Base-by-base conservation (phyloP, 2,113 vertebrate genomes). In the Laticauda laticaudata region DNA sequence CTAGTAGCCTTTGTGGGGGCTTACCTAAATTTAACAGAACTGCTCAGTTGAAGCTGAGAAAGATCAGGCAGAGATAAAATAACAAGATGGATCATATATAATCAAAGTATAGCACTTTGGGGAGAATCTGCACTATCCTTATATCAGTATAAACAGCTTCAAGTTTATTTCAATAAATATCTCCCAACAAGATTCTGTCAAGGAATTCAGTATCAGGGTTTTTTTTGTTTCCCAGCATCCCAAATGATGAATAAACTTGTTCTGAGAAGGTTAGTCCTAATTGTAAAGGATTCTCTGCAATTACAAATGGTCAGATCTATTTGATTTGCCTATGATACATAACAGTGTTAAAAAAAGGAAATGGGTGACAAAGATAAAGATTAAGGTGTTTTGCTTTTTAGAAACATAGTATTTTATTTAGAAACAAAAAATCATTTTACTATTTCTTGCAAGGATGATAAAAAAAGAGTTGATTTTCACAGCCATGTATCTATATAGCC, bases 131-230 rank as follows among this genome's bases (percentile, higher is more conserved):
- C 55, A 88, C 64, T 90, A 94, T 94, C 54, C 92, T 95, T 93
- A 24, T 95, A 94, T 91, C 93, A 94, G 91, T 92, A 59, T 94
- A 94, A 94, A 93, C 3, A 87, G 95, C 94, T 92, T 96, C 97
- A 92, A 89, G 61, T 95, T 97, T 96, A 97, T 97, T 97, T 96
- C 94, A 96, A 97, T 94, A 95, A 97, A 96, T 96, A 96, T 95
- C 90, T 69, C 85, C 87, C 1, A 93, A 93, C 91, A 92, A 96
- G 87, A 23, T 7, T 45, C 51, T 87, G n/a, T 51, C 11, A 56
- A 90, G 45, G 39, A 96, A 86, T 91, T 93, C 93, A 94, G 88
- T 92, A 93, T 94, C 20, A 94, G 92, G 94, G 94, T 93, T 86
- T 92, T 45, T 95, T 96, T 95, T 15, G 12, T 69, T 91, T 15